Evolutionary conservation across 2,797 vertebrate species (phyloP), one percentile per base, ranked within the genome.

Genomic region (Scarus forsteni): DNA sequence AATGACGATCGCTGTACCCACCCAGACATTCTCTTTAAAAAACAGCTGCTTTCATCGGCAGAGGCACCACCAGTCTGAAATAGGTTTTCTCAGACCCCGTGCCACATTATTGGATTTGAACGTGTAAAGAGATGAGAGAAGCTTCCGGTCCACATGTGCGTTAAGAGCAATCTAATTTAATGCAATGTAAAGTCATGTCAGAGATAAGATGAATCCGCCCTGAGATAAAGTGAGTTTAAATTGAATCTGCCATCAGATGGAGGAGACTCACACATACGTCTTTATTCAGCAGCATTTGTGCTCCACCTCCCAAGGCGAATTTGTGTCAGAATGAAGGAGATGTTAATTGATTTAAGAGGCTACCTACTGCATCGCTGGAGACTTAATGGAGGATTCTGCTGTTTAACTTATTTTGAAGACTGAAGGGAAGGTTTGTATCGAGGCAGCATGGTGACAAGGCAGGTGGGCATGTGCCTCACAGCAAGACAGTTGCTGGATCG

Each of bases 141-240:
- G 82, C 75, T 83, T 81, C 70, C 46, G 54, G 70, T 79, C 61
- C 74, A 52, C 64, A 46, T 56, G 34, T 42, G 57, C 10, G 12
- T 66, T 73, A 85, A 86, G 71, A 75, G 83, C 66, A 75, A 82
- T 87, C 72, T 83, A 79, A 89, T 85, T 84, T 79, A 85, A 87
- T 73, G 84, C 66, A 80, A 87, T 69, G 79, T 77, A 77, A 77
- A 80, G 72, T 84, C 75, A 50, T 70, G 77, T 73, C 80, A 79
- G 60, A 75, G 83, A 91, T 88, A 77, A 89, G 85, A 87, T 78
- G 69, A 88, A 79, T 84, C 80, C 16, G 4, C 61, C n/a, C 35
- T 5, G 39, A 83, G 84, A 89, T 87, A 90, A 87, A 87, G 73
- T 57, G 57, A 84, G 74, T 65, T 77, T 73, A 91, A 89, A 91